Conservation (phyloP, 2,113 vertebrate species). For the Phaetusa simplex region DNA sequence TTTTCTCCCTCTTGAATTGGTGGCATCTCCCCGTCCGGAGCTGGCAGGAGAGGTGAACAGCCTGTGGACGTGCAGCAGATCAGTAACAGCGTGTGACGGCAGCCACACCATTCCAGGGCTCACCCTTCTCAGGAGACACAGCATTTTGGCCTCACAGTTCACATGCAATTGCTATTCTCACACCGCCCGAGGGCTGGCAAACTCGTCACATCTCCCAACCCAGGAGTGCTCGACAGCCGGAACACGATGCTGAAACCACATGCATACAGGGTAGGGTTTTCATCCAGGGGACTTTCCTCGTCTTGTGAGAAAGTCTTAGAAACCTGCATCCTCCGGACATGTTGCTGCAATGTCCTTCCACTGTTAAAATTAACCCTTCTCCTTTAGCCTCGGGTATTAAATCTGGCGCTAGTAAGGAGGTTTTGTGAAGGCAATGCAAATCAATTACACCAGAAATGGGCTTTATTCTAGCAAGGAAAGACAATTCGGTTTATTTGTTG, state of each 20-base stretch:
- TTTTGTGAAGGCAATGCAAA: background rate
- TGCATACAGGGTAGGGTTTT: accelerated
- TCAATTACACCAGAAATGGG: background rate
- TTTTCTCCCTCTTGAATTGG: background rate
- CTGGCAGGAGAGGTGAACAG: background rate
- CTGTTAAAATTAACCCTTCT: background rate
- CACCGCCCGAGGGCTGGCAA: background rate
- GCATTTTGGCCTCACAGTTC: background rate
- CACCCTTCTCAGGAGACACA: background rate
- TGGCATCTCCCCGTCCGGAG: background rate
- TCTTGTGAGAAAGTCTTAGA: background rate
- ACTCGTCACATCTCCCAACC: background rate
- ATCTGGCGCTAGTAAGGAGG: background rate
- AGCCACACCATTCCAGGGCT: background rate
- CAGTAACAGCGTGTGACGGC: background rate
- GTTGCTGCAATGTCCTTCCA: background rate
- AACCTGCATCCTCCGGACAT: background rate
- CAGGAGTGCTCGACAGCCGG: background rate
- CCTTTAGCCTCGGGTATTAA: background rate
- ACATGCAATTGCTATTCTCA: background rate
- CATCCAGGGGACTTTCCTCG: background rate
- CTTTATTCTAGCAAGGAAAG: background rate
- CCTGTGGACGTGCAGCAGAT: background rate
- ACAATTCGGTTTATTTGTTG: background rate
- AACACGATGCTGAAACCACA: background rate